These are phyloP conservation scores for Mellivora capensis DNA, from an alignment of 2,113 vertebrate genomes.

Conservation along the genomic window DNA sequence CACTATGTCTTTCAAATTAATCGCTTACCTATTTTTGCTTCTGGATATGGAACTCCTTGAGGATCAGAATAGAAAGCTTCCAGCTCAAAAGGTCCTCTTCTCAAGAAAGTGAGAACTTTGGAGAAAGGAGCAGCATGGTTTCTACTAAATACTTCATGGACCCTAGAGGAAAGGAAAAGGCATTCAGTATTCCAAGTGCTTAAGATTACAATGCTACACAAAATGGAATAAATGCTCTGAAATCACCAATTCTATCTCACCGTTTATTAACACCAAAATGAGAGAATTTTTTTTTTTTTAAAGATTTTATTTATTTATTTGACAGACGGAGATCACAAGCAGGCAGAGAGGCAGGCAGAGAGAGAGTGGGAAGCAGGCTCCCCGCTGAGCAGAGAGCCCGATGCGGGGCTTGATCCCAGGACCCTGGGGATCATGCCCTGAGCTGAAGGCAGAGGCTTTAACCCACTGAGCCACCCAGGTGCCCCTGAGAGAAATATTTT, in stretches of 20 bases:
- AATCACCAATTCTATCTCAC: neutral
- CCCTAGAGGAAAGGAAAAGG: conserved; percentile 58
- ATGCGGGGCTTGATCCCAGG: no score
- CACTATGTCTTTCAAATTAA: neutral
- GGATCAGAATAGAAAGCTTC: conserved; percentile 88
- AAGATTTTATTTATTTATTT: no score
- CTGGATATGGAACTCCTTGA: conserved; percentile 84
- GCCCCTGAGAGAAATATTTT: neutral
- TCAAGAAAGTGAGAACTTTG: conserved; percentile 87
- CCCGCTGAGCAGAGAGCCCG: no score
- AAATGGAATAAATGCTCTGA: neutral
- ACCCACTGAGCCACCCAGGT: no score
- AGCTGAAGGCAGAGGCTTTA: no score
- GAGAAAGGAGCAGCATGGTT: conserved; percentile 86
- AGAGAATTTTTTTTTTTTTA: no score
- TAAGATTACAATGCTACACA: neutral
- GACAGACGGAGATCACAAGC: no score
- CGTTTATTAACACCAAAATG: neutral
- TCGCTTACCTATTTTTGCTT: conserved; percentile 86
- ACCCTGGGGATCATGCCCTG: no score
- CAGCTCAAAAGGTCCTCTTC: conserved; percentile 85
- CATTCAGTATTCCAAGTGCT: neutral
- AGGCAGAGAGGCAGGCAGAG: no score
- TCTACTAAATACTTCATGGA: conserved; percentile 85
- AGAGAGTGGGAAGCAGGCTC: no score